Evolutionary conservation across 2,113 vertebrate genomes (phyloP).

Genomic region (Hypomesus transpacificus): DNA sequence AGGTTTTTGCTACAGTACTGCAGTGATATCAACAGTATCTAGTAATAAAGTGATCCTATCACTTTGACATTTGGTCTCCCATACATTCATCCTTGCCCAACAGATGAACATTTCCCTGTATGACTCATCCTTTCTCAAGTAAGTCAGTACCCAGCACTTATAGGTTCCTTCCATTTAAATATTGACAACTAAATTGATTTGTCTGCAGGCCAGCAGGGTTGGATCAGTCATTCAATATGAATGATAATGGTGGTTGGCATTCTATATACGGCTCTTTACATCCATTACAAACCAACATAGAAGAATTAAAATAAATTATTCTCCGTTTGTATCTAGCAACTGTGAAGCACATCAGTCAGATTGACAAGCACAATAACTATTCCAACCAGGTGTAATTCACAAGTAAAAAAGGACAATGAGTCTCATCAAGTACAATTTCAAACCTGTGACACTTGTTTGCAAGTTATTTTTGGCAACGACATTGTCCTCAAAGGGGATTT

Average conservation of each 20-base stretch:
- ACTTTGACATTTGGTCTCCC: no score
- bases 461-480: constrained; percentile 32
- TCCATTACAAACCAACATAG: constrained; percentile 5
- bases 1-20: no score
- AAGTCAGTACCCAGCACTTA: no score
- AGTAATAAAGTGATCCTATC: no score
- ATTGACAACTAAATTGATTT: neutral
- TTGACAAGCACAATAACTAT: constrained; percentile 5
- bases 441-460: constrained; percentile 5
- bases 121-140: no score
- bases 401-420: no score
- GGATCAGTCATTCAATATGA: constrained; percentile 59
- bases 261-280: constrained; percentile 11
- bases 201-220: constrained; percentile 43
- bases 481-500: neutral
- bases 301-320: constrained; percentile 21
- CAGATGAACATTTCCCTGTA: no score
- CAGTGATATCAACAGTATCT: no score
- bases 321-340: constrained; percentile 6
- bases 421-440: neutral
- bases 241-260: constrained; percentile 42
- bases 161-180: no score
- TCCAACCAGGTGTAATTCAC: neutral
- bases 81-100: no score
- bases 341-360: constrained; percentile 28